phyloP scores from a whole-genome alignment of 2,113 vertebrate species.

The Marmota flaviventris region DNA sequence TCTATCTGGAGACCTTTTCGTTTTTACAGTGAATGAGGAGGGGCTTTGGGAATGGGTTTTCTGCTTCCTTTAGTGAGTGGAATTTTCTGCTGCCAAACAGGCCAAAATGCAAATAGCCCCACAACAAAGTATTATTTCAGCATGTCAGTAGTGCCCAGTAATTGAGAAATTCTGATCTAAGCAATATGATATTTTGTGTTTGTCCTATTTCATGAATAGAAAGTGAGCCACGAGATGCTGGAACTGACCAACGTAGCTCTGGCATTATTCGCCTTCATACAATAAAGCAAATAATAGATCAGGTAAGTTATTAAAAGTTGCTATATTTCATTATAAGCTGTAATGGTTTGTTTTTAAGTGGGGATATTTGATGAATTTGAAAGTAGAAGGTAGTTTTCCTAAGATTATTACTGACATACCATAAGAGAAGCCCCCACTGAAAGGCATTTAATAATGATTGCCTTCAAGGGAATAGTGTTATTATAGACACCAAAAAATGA shows the following conservation, averaged over 20 bases:
- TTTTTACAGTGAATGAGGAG: not conserved
- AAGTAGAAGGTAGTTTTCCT: not conserved
- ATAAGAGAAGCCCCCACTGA: not conserved
- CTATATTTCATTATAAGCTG: not conserved
- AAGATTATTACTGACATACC: not conserved
- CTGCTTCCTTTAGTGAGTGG: not conserved
- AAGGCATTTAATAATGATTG: not conserved
- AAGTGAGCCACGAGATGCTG: constrained; percentile 98
- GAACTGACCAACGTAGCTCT: constrained; percentile 96
- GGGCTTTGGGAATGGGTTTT: not conserved
- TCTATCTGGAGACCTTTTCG: not conserved
- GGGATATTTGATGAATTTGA: not conserved
- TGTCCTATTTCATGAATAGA: constrained; percentile 86
- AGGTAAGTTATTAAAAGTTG: constrained; percentile 89
- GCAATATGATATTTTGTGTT: constrained; percentile 39
- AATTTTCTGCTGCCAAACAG: not conserved
- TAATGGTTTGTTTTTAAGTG: not conserved
- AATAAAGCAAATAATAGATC: constrained; percentile 99
- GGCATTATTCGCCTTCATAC: constrained; percentile 99
- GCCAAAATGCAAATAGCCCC: accelerated
- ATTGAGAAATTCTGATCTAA: not conserved
- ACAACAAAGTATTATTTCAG: accelerated
- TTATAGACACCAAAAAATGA: not conserved
- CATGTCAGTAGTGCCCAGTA: accelerated
- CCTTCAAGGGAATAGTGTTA: not conserved